Evolutionary conservation across 2,888 invertebrate genomes (phyloP), one percentile per base, ranked within the genome.

Genomic region (Hirudinaria manillensis): DNA sequence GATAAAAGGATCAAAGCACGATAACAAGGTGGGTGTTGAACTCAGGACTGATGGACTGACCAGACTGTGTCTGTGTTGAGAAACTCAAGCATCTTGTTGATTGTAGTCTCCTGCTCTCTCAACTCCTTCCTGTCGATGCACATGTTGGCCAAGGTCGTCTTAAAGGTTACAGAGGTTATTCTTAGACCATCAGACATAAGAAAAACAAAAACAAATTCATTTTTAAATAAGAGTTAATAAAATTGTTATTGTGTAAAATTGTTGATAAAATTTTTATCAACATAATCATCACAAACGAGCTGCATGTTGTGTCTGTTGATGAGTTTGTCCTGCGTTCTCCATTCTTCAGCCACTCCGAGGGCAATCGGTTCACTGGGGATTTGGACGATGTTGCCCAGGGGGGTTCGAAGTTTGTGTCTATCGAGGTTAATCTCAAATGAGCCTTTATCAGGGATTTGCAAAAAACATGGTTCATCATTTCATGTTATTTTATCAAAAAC

Each of bases 331-430:
- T 98, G 97, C 7, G 90, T 88, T 81, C 93, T 91, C 93, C 98
- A 99, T 88, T 99, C 99, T 38, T 91, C 89, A 0, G 97, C 94
- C 70, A 99, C 90, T 27, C 94, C 95, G 77, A 95, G 87, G 1
- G 98, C 98, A 72, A 99, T 87, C 0, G 92, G 90, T 86, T 97
- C 94, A 85, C 89, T 93, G 34, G 90, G 89, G 0, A 96, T 90
- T 77, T 88, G 86, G 80, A 97, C 90, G 13, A 90, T 84, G 76
- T 89, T 88, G 1, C 95, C 94, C 80, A 89, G 89, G 0, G 96
- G 97, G 2, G 97, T 97, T 86, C 94, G 94, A 27, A 97, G 85
- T 83, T 93, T 93, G 27, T 90, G 88, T 82, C 93, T 91, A 38
- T 73, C 73, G 3, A 73, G 55, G 29, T 65, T 73, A 13, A 73